phyloP scores from a whole-genome alignment of 2,113 vertebrate species.

The rabbit (Oryctolagus cuniculus) region mOryCun1.1 NC_091440.1:136279501-136280000 shows the following conservation, averaged over 20 bases:
- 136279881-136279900: neutral
- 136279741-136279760: conserved; percentile 5
- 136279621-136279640: no score
- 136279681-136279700: no score
- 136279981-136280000: neutral
- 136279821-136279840: conserved; percentile 5
- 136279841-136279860: conserved; percentile 12
- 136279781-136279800: neutral
- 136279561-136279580: no score
- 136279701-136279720: neutral
- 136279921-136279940: neutral
- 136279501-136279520: no score
- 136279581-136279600: no score
- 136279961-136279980: neutral
- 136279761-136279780: neutral
- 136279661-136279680: no score
- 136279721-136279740: neutral
- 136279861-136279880: neutral
- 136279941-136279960: neutral
- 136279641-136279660: no score
- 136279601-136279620: no score
- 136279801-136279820: neutral
- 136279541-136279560: no score
- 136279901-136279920: neutral
- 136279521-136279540: no score